Evolutionary conservation across 1,140 invertebrate species (phyloP).

Genomic region (Neuroterus valhalla): DNA sequence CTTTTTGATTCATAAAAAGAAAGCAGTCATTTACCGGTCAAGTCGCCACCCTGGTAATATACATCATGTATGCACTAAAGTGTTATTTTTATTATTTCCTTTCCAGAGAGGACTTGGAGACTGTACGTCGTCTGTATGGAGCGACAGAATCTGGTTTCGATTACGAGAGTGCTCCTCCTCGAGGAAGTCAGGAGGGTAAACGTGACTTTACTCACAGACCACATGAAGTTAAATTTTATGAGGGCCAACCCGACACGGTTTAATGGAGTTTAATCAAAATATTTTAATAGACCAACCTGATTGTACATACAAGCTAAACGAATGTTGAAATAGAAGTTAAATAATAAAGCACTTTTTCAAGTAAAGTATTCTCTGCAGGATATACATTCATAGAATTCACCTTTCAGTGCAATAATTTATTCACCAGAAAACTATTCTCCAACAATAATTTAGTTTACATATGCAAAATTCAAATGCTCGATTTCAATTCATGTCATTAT

Average conservation of each 20-base stretch:
- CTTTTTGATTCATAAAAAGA: no score
- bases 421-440: constrained; percentile 2
- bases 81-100: constrained; percentile 33
- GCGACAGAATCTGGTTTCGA: constrained; percentile 81
- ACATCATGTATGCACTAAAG: no score
- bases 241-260: constrained; percentile 68
- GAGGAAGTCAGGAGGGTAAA: constrained; percentile 87
- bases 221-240: constrained; percentile 85
- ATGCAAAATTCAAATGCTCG: not conserved
- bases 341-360: no score
- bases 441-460: not conserved
- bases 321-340: no score
- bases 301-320: not conserved
- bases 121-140: constrained; percentile 82
- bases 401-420: not conserved
- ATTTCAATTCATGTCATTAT: not conserved
- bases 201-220: constrained; percentile 87
- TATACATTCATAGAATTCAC: no score
- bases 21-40: no score
- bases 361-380: no score
- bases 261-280: not conserved
- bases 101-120: constrained; percentile 82
- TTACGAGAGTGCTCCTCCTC: constrained; percentile 84
- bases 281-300: not conserved
- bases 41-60: no score